A percentile compares a stretch with the other conserved stretches of the same genome.
These are phyloP conservation scores for Melinopterus prodromus DNA, from an alignment of 2,888 invertebrate genomes.

Conservation along the genomic window DNA sequence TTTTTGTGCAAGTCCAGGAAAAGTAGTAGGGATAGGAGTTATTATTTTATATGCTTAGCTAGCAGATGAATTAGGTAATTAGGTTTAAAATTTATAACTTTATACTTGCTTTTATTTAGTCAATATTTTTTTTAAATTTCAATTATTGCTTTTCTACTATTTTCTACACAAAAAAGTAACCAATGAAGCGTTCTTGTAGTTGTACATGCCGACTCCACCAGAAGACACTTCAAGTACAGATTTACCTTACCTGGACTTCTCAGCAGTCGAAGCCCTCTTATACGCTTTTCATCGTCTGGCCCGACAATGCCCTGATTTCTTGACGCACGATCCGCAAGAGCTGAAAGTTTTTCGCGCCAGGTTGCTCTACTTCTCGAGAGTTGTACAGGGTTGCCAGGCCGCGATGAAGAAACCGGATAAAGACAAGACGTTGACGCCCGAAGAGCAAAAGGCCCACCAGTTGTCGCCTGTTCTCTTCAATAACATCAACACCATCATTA, in stretches of 20 bases:
- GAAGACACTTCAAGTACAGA: constrained; percentile 68
- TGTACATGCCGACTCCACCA: constrained; percentile 89
- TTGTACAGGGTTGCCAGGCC: constrained; percentile 82
- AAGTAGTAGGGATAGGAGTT: too few species aligned
- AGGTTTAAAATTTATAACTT: too few species aligned
- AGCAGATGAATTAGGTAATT: too few species aligned
- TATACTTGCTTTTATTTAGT: too few species aligned
- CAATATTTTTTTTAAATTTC: too few species aligned
- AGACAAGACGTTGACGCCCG: constrained; percentile 57
- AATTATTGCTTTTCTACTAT: not conserved
- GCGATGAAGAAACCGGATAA: constrained; percentile 43
- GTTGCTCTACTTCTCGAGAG: constrained; percentile 90
- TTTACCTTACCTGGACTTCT: constrained; percentile 89
- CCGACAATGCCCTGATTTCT: constrained; percentile 78
- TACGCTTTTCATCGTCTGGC: constrained; percentile 81
- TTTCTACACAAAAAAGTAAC: not conserved
- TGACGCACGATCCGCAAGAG: constrained; percentile 74
- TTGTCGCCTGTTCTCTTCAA: constrained; percentile 89
- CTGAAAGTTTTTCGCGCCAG: constrained; percentile 88
- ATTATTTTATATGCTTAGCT: too few species aligned
- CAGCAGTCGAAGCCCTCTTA: constrained; percentile 91
- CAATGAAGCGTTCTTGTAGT: constrained; percentile 63
- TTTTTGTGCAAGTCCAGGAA: too few species aligned
- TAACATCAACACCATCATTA: constrained; percentile 91
- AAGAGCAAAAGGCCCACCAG: constrained; percentile 69